A percentile compares a stretch with the other conserved stretches of the same genome.
Conservation (phyloP, 2,113 vertebrate genomes). For the Eulemur rufifrons region DNA sequence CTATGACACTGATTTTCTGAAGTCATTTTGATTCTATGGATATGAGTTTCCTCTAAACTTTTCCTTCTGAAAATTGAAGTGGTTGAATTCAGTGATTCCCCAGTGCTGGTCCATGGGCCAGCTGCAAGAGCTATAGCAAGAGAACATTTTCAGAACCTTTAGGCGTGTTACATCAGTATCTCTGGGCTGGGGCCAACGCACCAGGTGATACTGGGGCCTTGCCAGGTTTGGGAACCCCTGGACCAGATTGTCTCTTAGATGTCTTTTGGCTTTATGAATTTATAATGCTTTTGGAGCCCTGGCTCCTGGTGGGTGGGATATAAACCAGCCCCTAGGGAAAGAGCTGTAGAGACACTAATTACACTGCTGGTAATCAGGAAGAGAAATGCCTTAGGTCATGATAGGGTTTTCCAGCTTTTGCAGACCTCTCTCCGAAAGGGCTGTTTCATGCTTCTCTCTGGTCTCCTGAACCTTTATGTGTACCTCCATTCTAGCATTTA, state of each 20-base stretch:
- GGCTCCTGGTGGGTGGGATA: background rate
- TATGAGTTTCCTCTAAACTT: slow-evolving; percentile 36
- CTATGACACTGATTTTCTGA: background rate
- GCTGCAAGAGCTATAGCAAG: background rate
- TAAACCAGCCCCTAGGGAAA: background rate
- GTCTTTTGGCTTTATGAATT: background rate
- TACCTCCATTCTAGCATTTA: background rate
- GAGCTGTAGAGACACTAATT: background rate
- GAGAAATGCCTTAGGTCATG: background rate
- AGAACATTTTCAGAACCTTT: background rate
- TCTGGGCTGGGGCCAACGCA: background rate
- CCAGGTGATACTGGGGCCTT: background rate
- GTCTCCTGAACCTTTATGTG: background rate
- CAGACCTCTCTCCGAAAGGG: background rate
- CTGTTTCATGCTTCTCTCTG: background rate
- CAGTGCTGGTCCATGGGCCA: background rate
- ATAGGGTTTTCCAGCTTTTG: background rate
- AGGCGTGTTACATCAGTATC: background rate
- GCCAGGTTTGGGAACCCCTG: background rate
- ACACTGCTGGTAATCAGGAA: background rate
- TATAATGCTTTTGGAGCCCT: background rate
- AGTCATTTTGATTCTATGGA: background rate
- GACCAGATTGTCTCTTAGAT: background rate
- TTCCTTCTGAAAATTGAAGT: slow-evolving; percentile 25
- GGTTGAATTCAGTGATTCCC: background rate